phyloP scores from a whole-genome alignment of 2,797 vertebrate genomes.

The Acomys russatus region DNA sequence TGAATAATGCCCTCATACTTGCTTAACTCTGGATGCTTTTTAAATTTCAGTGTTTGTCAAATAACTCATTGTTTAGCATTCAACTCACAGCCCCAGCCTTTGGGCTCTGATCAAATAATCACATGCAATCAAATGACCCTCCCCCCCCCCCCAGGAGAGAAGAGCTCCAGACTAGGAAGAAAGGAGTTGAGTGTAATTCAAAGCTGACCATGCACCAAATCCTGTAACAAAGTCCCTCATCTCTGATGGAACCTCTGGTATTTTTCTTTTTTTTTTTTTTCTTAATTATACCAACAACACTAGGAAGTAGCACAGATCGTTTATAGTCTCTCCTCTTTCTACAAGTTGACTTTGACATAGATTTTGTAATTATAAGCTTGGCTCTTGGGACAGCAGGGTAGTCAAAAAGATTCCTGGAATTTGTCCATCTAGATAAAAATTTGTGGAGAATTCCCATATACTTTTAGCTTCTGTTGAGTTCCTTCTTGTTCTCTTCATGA shows the following conservation, averaged over 20 bases:
- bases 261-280: background rate
- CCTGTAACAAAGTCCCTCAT: background rate
- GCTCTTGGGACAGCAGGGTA: background rate
- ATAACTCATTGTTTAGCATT: background rate
- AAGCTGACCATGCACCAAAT: background rate
- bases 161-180: background rate
- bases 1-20: background rate
- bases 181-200: background rate
- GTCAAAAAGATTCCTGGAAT: background rate
- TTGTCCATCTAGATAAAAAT: conserved; percentile 2
- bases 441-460: background rate
- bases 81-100: background rate
- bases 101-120: background rate
- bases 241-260: background rate
- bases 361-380: conserved; percentile 13
- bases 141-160: background rate
- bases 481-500: background rate
- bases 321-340: background rate
- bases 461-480: conserved; percentile 6
- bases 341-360: conserved; percentile 21
- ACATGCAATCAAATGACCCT: background rate
- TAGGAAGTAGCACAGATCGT: background rate
- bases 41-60: conserved; percentile 35
- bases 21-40: conserved; percentile 20
- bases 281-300: conserved; percentile 4